Percentiles rank a stretch among this genome's conserved stretches.
These are phyloP conservation scores for Parnassius orleans DNA, from an alignment of 2,888 invertebrate genomes.

Conservation along the genomic window DNA sequence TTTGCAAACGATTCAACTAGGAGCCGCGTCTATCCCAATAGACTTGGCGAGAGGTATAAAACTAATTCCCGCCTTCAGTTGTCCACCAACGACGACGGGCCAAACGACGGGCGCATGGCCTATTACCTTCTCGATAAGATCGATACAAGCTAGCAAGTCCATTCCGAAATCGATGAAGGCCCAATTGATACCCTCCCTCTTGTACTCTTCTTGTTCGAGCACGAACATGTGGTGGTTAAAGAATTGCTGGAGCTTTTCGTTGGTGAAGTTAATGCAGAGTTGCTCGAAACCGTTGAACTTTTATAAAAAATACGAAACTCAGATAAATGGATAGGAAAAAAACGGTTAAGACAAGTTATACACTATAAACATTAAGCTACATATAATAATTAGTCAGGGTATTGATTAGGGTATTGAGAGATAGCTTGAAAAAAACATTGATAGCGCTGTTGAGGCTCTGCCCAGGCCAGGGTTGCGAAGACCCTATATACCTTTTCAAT, in stretches of 20 bases:
- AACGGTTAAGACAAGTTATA: slow-evolving; percentile 44
- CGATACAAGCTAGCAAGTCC: slow-evolving; percentile 97
- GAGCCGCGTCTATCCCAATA: slow-evolving; percentile 42
- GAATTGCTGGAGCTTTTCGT: slow-evolving; percentile 98
- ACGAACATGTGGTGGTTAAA: slow-evolving; percentile 99
- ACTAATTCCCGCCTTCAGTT: slow-evolving; percentile 42
- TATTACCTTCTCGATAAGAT: slow-evolving; percentile 95
- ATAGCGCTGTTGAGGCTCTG: slow-evolving; percentile 39
- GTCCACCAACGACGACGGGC: slow-evolving; percentile 40
- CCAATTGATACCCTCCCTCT: slow-evolving; percentile 96
- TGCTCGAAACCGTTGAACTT: slow-evolving; percentile 98
- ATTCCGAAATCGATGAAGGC: slow-evolving; percentile 98
- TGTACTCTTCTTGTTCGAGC: slow-evolving; percentile 98
- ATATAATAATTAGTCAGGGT: slow-evolving; percentile 48
- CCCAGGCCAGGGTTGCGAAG: slow-evolving; percentile 50
- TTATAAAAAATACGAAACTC: slow-evolving; percentile 62
- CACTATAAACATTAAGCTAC: slow-evolving; percentile 33
- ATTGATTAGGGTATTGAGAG: slow-evolving; percentile 42
- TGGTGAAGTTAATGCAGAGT: slow-evolving; percentile 99
- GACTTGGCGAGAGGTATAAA: slow-evolving; percentile 36
- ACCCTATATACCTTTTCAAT: slow-evolving; percentile 94
- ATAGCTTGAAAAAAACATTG: slow-evolving; percentile 39
- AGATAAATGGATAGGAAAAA: slow-evolving; percentile 49
- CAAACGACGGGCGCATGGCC: slow-evolving; percentile 39
- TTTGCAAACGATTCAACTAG: slow-evolving; percentile 14